Evolutionary conservation across 1,140 invertebrate genomes (phyloP).

Genomic region (Whitmania pigra): DNA sequence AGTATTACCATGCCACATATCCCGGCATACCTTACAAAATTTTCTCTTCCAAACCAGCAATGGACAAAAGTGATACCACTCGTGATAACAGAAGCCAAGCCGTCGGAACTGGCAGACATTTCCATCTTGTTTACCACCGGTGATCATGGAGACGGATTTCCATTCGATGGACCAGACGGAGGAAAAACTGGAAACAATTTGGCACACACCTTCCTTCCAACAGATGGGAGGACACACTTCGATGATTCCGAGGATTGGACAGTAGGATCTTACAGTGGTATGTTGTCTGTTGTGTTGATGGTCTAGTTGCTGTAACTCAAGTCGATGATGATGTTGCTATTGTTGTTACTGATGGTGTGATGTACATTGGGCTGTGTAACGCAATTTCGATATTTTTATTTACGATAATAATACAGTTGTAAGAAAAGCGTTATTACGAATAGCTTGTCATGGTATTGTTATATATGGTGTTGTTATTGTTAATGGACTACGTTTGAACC

Average conservation of each 20-base stretch:
- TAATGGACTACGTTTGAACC: no score
- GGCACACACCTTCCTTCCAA: conserved; percentile 35
- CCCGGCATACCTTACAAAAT: background rate
- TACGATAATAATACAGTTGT: no score
- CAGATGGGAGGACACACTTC: conserved; percentile 33
- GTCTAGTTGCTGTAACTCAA: no score
- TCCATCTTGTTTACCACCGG: background rate
- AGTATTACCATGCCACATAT: background rate
- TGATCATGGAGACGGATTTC: conserved; percentile 13
- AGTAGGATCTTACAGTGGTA: conserved; percentile 45
- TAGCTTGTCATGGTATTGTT: no score
- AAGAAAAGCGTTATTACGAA: no score
- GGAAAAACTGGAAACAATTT: conserved; percentile 27
- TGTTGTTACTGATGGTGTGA: no score
- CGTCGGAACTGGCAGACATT: background rate
- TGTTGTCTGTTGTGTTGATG: background rate
- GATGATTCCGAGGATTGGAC: conserved; percentile 37
- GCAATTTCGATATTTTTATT: no score
- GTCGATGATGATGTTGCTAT: no score
- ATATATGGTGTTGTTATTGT: no score
- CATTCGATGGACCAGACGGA: background rate
- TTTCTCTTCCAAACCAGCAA: conserved; percentile 1
- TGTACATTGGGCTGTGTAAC: no score
- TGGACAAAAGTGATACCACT: conserved; percentile 6
- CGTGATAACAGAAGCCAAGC: background rate